Evolutionary conservation across 2,113 vertebrate genomes (phyloP).

Genomic region (Seriola aureovittata): DNA sequence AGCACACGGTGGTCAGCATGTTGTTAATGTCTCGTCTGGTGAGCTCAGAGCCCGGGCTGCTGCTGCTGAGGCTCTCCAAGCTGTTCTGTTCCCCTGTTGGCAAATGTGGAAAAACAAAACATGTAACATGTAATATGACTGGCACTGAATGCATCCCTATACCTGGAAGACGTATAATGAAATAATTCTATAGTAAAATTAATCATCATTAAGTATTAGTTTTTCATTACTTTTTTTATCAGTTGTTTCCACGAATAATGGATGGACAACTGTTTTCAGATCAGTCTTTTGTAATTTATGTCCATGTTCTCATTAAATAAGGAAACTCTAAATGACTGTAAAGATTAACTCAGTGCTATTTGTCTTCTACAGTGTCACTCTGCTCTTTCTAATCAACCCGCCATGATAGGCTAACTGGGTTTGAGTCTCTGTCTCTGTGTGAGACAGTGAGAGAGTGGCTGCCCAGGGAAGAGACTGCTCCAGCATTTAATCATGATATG

Average conservation of each 20-base stretch:
- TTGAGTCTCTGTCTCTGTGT: no score
- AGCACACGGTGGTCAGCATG: conserved; percentile 80
- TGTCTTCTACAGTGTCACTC: conserved; percentile 64
- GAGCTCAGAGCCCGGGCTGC: conserved; percentile 30
- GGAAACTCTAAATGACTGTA: conserved; percentile 47
- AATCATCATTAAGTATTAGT: neutral
- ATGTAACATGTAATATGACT: neutral
- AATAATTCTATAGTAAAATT: neutral
- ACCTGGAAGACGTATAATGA: neutral
- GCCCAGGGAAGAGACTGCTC: conserved; percentile 12
- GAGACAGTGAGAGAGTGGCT: conserved; percentile 14
- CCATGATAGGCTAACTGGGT: conserved; percentile 57
- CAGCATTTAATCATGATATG: conserved; percentile 54
- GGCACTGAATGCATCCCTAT: neutral
- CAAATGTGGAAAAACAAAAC: conserved; percentile 57
- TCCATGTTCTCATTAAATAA: conserved; percentile 33
- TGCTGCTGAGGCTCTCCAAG: conserved; percentile 60
- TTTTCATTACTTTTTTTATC: neutral
- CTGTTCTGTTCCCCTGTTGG: conserved; percentile 65
- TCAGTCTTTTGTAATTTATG: conserved; percentile 20
- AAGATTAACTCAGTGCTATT: conserved; percentile 40
- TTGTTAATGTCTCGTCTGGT: conserved; percentile 79
- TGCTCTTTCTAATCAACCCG: conserved; percentile 46
- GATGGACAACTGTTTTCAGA: conserved; percentile 7
- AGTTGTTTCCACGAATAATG: neutral